Evolutionary conservation across 2,797 vertebrate genomes (phyloP).

Genomic region (Enteromius argenteus): DNA sequence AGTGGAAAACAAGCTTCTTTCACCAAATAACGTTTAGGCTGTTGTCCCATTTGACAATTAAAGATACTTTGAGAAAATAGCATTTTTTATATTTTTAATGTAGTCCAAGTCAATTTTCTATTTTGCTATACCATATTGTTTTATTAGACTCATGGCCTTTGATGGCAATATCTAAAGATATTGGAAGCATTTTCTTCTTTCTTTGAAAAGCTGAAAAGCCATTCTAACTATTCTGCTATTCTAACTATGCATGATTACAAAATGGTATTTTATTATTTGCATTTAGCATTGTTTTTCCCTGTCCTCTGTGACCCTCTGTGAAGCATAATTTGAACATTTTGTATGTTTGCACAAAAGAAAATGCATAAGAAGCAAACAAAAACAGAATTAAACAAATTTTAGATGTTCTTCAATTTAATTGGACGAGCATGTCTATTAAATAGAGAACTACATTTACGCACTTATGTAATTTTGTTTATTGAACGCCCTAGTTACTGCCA

Average conservation of each 20-base stretch:
- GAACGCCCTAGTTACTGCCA: neutral
- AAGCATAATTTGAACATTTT: neutral
- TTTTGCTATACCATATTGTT: neutral
- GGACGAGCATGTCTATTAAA: constrained; percentile 24
- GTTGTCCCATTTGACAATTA: neutral
- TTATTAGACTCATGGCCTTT: neutral
- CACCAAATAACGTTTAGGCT: neutral
- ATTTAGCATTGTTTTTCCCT: neutral
- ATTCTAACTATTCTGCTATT: neutral
- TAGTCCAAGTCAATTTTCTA: neutral
- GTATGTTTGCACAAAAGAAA: neutral
- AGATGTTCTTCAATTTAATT: neutral
- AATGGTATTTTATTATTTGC: neutral
- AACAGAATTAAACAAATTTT: neutral
- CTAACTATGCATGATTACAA: constrained; percentile 1
- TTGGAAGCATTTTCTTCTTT: neutral
- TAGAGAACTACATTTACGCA: constrained; percentile 13
- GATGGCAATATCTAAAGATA: neutral
- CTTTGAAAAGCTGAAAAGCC: neutral
- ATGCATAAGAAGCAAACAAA: neutral
- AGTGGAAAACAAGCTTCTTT: neutral
- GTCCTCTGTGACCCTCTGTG: neutral
- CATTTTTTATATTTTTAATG: neutral
- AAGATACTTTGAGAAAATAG: neutral
- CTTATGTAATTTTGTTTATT: constrained; percentile 37